Base-by-base conservation (phyloP, 2,888 invertebrate species). In the Eurois occulta region DNA sequence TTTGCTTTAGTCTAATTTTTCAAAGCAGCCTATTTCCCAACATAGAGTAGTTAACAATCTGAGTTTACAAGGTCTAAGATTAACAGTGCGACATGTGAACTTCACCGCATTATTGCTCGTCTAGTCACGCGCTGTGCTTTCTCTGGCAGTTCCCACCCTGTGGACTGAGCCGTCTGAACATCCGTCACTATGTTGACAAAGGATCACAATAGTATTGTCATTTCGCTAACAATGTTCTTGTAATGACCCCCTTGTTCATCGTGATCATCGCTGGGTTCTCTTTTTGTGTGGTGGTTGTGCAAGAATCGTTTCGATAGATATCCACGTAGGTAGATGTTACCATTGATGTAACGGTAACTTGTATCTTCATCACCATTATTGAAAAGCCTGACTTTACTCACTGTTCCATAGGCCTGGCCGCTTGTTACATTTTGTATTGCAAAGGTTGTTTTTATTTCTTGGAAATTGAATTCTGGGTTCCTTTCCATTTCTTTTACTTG, bases 71-170 rank as follows among this genome's bases (percentile, higher is more conserved):
- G 74, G 46, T 78, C 73, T 75, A 72, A 78, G 66, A 78, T 84
- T 66, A 78, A 55, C 66, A 66, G 81, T 65, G 46, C 16, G 52
- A 78, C 84, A 84, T 84, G 84, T 84, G 75, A 84, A 78, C 72
- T 75, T 67, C 78, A 81, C 68, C 52, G 74, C 66, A 70, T 81
- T 84, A 84, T 81, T 71, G 84, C 84, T 73, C 32, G 52, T 64
- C 67, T 68, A 76, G 85, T 91, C 90, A 87, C 87, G 88, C 87
- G 72, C 72, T 55, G 67, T 74, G 88, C 90, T 91, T 91, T 91
- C 91, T 87, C 90, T 86, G 72, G 32, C 52, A 62, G 86, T 88
- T 90, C 88, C 84, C 90, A 90, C 86, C 90, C 88, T 78, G 78
- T 77, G 72, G 81, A 79, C 70, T 77, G 78, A 81, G 81, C 84